A percentile compares a stretch with the other conserved stretches of the same genome.
Conservation (phyloP, 53 echinoderm and acorn worm species). For the Glandiceps talaboti region DNA sequence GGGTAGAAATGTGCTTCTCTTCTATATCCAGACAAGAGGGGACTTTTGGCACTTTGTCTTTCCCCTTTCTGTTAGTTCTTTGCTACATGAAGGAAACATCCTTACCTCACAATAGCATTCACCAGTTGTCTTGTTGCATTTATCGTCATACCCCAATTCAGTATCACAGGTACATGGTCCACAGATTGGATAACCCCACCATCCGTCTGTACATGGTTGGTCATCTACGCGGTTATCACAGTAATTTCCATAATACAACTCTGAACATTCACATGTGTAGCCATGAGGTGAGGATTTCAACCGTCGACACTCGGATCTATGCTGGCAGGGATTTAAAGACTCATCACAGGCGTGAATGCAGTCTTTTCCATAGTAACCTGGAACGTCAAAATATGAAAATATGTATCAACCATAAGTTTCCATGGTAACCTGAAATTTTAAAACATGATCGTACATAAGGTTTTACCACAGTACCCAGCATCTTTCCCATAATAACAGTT, state of each 20-base stretch:
- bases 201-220: constrained; percentile 36
- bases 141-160: constrained; percentile 59
- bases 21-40: no score
- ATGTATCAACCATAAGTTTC: no score
- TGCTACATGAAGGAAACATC: background rate
- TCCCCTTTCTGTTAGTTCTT: no score
- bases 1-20: no score
- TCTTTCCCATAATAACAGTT: no score
- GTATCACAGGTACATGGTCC: constrained; percentile 95
- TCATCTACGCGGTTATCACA: constrained; percentile 64
- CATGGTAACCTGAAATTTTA: no score
- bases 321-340: constrained; percentile 55
- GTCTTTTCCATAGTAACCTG: constrained; percentile 69
- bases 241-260: constrained; percentile 75
- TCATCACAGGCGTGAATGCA: constrained; percentile 60
- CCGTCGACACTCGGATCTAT: constrained; percentile 44
- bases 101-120: constrained; percentile 77
- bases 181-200: constrained; percentile 85
- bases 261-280: constrained; percentile 68
- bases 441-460: no score
- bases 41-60: no score
- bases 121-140: constrained; percentile 91
- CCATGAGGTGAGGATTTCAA: constrained; percentile 19
- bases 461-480: no score
- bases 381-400: background rate